Evolutionary conservation across 2,797 vertebrate species (phyloP).

Genomic region (Octomys mimax): DNA sequence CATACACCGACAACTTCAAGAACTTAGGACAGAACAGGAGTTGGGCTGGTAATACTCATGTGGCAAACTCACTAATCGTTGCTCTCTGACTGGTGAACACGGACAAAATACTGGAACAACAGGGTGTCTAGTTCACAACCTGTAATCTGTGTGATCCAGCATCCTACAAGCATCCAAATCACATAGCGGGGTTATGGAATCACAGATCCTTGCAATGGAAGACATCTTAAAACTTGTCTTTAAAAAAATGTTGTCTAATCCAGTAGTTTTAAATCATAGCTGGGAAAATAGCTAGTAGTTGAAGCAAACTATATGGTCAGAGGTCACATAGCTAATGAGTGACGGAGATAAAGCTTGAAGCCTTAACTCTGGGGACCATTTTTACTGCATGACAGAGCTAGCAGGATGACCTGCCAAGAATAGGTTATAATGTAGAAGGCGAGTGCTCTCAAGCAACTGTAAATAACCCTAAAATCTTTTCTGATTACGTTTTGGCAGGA

Average conservation of each 20-base stretch:
- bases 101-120: neutral
- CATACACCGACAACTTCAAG: constrained; percentile 9
- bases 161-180: neutral
- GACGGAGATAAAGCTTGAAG: neutral
- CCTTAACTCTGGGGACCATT: neutral
- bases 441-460: neutral
- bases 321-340: neutral
- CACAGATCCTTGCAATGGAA: neutral
- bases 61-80: neutral
- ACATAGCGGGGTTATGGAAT: neutral
- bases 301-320: neutral
- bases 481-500: neutral
- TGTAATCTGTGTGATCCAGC: neutral
- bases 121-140: neutral
- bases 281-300: neutral
- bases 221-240: neutral
- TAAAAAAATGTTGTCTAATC: neutral
- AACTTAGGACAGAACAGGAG: neutral
- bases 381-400: neutral
- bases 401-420: neutral
- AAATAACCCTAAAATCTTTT: neutral
- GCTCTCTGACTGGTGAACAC: neutral
- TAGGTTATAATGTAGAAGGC: neutral
- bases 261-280: neutral
- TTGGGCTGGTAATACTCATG: neutral